phyloP scores from a whole-genome alignment of 2,113 vertebrate species.

The Bufo bufo region DNA sequence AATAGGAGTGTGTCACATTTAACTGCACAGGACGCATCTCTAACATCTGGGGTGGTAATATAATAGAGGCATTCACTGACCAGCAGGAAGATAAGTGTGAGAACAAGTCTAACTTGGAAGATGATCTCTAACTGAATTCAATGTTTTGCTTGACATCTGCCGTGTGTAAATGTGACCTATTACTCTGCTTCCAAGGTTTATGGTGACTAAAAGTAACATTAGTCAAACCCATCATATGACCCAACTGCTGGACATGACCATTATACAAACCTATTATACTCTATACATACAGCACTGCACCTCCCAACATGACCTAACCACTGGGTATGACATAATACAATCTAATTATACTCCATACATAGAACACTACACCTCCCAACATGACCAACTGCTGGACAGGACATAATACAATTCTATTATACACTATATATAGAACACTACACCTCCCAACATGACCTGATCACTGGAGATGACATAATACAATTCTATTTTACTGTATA shows the following conservation, averaged over 20 bases:
- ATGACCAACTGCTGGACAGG: neutral
- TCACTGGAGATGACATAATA: too few relatives aligned
- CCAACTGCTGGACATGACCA: neutral
- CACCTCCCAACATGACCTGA: too few relatives aligned
- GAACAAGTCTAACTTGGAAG: slow-evolving; percentile 15
- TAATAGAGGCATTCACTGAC: slow-evolving; percentile 11
- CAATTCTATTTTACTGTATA: too few relatives aligned
- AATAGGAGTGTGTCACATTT: slow-evolving; percentile 42
- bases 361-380: neutral
- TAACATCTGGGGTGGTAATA: slow-evolving; percentile 43
- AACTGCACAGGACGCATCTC: neutral
- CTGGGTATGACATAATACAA: neutral
- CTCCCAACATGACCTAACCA: neutral
- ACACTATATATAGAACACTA: too few relatives aligned
- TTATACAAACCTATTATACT: neutral
- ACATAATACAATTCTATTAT: neutral
- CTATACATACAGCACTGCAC: neutral
- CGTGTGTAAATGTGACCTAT: neutral
- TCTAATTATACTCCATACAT: neutral
- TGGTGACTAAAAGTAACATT: neutral
- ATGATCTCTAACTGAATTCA: slow-evolving; percentile 17
- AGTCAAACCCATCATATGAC: neutral
- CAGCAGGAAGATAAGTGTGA: slow-evolving; percentile 35
- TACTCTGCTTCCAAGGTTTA: neutral
- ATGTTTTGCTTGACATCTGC: slow-evolving; percentile 35